A percentile compares a stretch with the other conserved stretches of the same genome.
Conservation (phyloP, 2,888 invertebrate species). For the Copidosoma aretas region DNA sequence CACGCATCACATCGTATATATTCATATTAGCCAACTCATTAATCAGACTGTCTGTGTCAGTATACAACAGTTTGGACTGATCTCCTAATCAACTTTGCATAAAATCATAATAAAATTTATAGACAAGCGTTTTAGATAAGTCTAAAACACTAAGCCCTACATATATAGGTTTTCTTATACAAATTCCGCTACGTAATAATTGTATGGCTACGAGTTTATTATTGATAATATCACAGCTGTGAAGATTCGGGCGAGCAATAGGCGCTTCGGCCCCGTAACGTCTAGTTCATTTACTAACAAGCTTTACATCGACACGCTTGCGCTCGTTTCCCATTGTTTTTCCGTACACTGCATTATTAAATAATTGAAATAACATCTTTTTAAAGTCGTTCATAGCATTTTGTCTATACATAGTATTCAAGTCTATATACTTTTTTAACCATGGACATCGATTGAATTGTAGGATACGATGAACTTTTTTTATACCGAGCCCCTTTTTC, state of each 20-base stretch:
- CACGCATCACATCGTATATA: background rate
- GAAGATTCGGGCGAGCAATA: conserved; percentile 37
- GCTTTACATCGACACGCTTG: too few species aligned
- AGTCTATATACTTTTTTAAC: conserved; percentile 39
- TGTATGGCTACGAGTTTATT: background rate
- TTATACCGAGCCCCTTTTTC: too few species aligned
- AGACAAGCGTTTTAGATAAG: conserved; percentile 51
- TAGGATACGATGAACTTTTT: too few species aligned
- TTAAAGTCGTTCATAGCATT: too few species aligned
- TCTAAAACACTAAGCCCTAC: conserved; percentile 51
- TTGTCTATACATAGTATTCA: too few species aligned
- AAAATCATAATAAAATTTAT: conserved; percentile 49
- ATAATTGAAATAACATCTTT: too few species aligned
- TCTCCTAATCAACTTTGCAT: conserved; percentile 24
- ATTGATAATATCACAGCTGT: background rate
- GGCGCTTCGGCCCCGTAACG: conserved; percentile 39
- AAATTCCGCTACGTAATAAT: background rate
- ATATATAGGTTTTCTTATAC: conserved; percentile 50
- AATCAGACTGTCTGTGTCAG: background rate
- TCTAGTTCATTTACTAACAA: too few species aligned
- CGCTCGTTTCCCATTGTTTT: too few species aligned
- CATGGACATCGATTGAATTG: too few species aligned
- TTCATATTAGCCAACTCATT: background rate
- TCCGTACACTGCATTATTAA: too few species aligned
- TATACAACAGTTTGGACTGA: background rate